Base-by-base conservation (phyloP, 2,797 vertebrate species). In the Anomalospiza imberbis region DNA sequence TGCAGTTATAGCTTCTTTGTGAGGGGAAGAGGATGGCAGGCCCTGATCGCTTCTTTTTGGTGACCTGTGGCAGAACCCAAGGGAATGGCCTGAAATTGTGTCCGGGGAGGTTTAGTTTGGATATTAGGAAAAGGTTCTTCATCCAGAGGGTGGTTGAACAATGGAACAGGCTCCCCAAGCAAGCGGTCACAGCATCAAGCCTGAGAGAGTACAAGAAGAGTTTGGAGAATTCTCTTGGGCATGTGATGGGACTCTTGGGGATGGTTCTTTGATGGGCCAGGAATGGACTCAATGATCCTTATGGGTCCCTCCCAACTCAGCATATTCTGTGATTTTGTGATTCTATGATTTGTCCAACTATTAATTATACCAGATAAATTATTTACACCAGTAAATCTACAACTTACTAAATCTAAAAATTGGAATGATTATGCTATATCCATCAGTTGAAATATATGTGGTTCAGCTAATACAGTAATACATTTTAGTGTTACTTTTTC, bases 141-240 rank as follows among this genome's bases (percentile, higher is more conserved):
- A 36, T 1, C 12, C 14, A 44, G 22, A 67, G 6, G 7, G 8
- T 24, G 8, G 2, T 3, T 36, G 32, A 1, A 12, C 45, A 67
- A 2, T 44, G 12, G 21, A 36, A 22, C 6, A 36, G 9, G 14
- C 3, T 74, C 1, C 12, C 32, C 15, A 22, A 14, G 17, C 15
- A 10, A 58, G 21, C 10, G 8, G 22, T 58, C 53, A 12, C 45
- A 36, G 38, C 28, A 44, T 15, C 5, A 19, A 57, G 12, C 36
- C 45, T 44, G 32, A 32, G 32, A 44, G 21, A 74, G 18, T 3
- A 6, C 36, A 66, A 17, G 8, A 40, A 42, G 3, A 4, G 3
- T 51, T 58, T 58, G 81, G 22, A 51, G 6, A 66, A 44, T 65
- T 48, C 26, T 66, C 45, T 58, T 0, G 0, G 51, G 36, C 21